Conservation (phyloP, 2,797 vertebrate genomes). For the Notoglanidium macrostoma region DNA sequence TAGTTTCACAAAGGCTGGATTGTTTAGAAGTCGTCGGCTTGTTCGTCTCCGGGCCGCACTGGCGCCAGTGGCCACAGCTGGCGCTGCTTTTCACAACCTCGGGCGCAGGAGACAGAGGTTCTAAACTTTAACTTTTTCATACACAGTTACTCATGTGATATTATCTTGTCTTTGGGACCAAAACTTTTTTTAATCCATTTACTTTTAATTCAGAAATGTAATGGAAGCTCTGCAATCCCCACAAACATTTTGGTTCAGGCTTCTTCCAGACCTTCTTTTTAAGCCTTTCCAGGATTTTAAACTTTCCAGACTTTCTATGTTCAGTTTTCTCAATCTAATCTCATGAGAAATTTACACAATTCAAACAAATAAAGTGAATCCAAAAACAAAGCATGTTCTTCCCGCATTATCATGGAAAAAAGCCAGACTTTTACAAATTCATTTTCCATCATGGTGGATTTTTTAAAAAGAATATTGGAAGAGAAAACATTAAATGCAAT, state of each 20-base stretch:
- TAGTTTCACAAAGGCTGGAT: conserved; percentile 83
- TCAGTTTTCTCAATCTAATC: not conserved
- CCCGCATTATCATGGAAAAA: not conserved
- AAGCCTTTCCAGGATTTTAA: conserved; percentile 6
- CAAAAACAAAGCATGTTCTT: not conserved
- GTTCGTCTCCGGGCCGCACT: conserved; percentile 71
- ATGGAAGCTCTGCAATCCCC: not conserved
- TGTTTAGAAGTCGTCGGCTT: conserved; percentile 77
- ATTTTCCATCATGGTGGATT: not conserved
- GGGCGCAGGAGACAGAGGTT: conserved; percentile 48
- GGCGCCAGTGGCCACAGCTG: conserved; percentile 82
- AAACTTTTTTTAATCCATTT: conserved; percentile 7
- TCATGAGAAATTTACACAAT: not conserved
- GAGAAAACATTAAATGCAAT: not conserved
- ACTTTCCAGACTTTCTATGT: conserved; percentile 12
- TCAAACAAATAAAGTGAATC: not conserved
- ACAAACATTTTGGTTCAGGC: not conserved
- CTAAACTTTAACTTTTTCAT: conserved; percentile 2
- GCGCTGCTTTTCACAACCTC: conserved; percentile 76
- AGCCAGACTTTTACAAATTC: not conserved
- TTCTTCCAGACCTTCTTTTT: not conserved
- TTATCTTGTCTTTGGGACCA: conserved; percentile 16
- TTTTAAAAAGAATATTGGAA: no score
- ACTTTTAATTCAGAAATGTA: not conserved
- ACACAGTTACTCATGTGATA: not conserved